Percentiles rank a stretch among this genome's conserved stretches.
These are phyloP conservation scores for Cetoscarus ocellatus DNA, from an alignment of 2,797 vertebrate species.

Conservation along the genomic window DNA sequence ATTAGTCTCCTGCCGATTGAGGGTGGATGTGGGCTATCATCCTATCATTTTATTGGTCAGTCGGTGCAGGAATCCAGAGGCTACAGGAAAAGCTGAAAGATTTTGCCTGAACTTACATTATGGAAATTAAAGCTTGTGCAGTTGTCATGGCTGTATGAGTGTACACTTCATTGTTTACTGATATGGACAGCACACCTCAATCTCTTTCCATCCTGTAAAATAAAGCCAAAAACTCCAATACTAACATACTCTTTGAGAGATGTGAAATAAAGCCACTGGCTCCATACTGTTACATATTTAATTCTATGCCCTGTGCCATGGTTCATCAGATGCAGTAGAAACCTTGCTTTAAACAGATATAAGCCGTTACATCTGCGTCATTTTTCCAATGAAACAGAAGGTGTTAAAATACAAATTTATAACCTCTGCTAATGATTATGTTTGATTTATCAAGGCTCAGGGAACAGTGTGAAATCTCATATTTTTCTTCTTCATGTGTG, in stretches of 20 bases:
- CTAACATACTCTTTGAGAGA: no score
- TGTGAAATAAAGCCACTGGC: no score
- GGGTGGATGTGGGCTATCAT: slow-evolving; percentile 40
- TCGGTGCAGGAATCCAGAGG: slow-evolving; percentile 59
- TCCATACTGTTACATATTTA: no score
- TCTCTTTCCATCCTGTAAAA: no score
- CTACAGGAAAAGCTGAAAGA: slow-evolving; percentile 45
- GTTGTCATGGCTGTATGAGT: slow-evolving; percentile 10
- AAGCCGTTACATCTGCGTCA: no score
- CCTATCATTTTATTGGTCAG: slow-evolving; percentile 65
- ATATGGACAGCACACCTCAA: no score
- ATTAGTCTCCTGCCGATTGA: slow-evolving; percentile 75
- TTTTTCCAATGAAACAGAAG: neutral
- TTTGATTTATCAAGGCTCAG: neutral
- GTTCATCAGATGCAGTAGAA: no score
- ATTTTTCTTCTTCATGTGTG: neutral
- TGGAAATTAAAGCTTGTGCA: slow-evolving; percentile 40
- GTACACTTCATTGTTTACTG: no score
- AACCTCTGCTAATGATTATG: neutral
- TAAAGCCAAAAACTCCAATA: no score
- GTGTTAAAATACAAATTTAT: neutral
- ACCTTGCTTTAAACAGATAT: no score
- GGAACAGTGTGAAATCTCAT: neutral
- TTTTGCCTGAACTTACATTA: slow-evolving; percentile 61
- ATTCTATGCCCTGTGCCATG: no score